These are phyloP conservation scores for Hydractinia echinata DNA, from an alignment of 30 jellyfish, hydroid and myxozoan species.

Conservation along the genomic window DNA sequence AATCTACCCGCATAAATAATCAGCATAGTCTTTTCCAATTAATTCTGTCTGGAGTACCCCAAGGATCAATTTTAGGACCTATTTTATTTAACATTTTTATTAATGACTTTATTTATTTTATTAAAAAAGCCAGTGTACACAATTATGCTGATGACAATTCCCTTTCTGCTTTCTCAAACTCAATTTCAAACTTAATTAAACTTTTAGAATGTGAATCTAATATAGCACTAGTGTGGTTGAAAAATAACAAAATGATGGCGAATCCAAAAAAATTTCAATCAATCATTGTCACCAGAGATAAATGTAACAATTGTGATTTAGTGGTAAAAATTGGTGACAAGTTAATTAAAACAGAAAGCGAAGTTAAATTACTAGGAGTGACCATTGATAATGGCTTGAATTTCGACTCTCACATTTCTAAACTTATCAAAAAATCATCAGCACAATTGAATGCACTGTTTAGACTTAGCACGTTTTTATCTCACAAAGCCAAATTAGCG, in stretches of 20 bases:
- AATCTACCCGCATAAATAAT: slow-evolving; percentile 27
- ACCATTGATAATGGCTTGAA: slow-evolving; percentile 26
- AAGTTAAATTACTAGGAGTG: slow-evolving; percentile 51
- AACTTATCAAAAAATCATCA: slow-evolving; percentile 36
- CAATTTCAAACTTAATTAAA: slow-evolving; percentile 24
- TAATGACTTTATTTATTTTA: slow-evolving; percentile 35
- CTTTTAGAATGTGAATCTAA: slow-evolving; percentile 21
- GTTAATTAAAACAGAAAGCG: slow-evolving; percentile 26
- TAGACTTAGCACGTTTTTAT: slow-evolving; percentile 22
- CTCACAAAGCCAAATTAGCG: slow-evolving; percentile 21
- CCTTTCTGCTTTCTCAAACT: slow-evolving; percentile 26
- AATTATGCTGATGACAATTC: slow-evolving; percentile 45
- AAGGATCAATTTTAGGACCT: slow-evolving; percentile 45
- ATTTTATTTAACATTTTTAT: slow-evolving; percentile 30
- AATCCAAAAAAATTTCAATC: slow-evolving; percentile 55
- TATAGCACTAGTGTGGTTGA: slow-evolving; percentile 22
- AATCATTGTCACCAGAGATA: slow-evolving; percentile 10
- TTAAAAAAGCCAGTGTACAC: slow-evolving; percentile 28
- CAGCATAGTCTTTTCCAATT: slow-evolving; percentile 33
- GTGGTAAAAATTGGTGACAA: slow-evolving; percentile 30
- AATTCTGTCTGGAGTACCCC: slow-evolving; percentile 45
- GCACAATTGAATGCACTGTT: slow-evolving; percentile 37
- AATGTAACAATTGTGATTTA: slow-evolving; percentile 34
- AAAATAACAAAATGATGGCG: slow-evolving; percentile 45
- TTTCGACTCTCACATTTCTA: slow-evolving; percentile 35